Base-by-base conservation (phyloP, 2,888 invertebrate species). In the Pristionchus maxplancki region DNA sequence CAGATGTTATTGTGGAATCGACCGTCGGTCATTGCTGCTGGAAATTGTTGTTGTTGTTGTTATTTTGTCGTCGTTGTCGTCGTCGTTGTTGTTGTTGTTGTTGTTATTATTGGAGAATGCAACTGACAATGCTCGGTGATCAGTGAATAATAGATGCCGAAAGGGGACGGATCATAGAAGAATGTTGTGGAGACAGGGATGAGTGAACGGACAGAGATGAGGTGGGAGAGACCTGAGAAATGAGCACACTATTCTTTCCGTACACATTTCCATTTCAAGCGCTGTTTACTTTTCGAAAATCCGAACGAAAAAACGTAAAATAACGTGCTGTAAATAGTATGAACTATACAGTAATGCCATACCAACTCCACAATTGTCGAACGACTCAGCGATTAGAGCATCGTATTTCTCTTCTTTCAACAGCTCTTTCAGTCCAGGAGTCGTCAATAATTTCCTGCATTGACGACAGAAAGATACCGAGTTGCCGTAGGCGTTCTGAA, bases 311-410 rank as follows among this genome's bases (percentile, higher is more conserved):
- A 28, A 17, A 71, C n/a, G n/a, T n/a, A n/a, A n/a, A n/a, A n/a
- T n/a, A n/a, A n/a, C n/a, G n/a, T n/a, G n/a, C n/a, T n/a, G n/a
- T n/a, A n/a, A n/a, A n/a, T n/a, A n/a, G n/a, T n/a, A n/a, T n/a
- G n/a, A n/a, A n/a, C n/a, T n/a, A n/a, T n/a, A n/a, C n/a, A n/a
- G n/a, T n/a, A n/a, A n/a, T n/a, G n/a, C n/a, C 78, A 28, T 15
- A 78, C 78, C 78, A 1, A 78, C 44, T 78, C 78, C 78, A n/a
- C 78, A 78, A 24, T 44, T 78, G 1, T 78, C 78, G 78, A 78
- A 78, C 0, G 40, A 9, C 17, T 78, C 78, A n/a, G 78, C 28
- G 44, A 78, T 78, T 11, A 78, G 28, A 0, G 44, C 78, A 44
- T 78, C 78, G 44, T 48, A 78, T 9, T 78, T 78, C 15, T 78